Evolutionary conservation across 2,113 vertebrate species (phyloP).

Genomic region (Porphyrio hochstetteri): DNA sequence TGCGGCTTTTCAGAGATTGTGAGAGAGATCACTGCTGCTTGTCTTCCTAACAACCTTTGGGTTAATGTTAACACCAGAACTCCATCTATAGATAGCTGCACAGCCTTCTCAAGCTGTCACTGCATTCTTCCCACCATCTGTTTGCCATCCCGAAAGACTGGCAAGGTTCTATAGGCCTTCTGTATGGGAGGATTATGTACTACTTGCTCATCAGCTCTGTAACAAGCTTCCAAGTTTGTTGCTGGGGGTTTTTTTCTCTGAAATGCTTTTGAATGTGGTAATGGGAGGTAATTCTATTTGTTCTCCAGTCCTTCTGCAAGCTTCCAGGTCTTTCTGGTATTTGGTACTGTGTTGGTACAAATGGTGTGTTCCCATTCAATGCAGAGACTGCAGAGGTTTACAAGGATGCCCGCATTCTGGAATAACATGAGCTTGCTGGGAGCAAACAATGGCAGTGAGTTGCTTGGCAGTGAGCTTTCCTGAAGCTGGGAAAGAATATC

Average conservation of each 20-base stretch:
- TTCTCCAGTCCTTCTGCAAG: neutral
- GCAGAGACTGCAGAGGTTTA: neutral
- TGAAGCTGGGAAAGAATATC: neutral
- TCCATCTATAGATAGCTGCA: neutral
- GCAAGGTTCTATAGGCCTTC: neutral
- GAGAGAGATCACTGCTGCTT: neutral
- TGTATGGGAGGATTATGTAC: neutral
- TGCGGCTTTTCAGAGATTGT: neutral
- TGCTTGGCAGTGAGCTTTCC: neutral
- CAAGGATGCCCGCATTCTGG: neutral
- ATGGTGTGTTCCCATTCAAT: neutral
- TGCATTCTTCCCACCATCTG: slow-evolving; percentile 13
- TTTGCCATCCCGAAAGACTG: neutral
- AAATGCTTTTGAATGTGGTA: neutral
- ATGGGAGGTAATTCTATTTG: neutral
- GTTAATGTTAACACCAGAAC: neutral
- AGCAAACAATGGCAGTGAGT: neutral
- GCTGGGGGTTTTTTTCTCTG: neutral
- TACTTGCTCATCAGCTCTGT: neutral
- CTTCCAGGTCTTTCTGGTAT: neutral
- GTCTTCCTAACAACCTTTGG: neutral
- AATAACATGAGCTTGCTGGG: neutral
- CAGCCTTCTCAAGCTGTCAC: neutral
- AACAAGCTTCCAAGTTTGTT: neutral
- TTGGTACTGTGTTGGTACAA: neutral